These are phyloP conservation scores for Epinotia bilunana DNA, from an alignment of 2,888 invertebrate species.

Conservation along the genomic window DNA sequence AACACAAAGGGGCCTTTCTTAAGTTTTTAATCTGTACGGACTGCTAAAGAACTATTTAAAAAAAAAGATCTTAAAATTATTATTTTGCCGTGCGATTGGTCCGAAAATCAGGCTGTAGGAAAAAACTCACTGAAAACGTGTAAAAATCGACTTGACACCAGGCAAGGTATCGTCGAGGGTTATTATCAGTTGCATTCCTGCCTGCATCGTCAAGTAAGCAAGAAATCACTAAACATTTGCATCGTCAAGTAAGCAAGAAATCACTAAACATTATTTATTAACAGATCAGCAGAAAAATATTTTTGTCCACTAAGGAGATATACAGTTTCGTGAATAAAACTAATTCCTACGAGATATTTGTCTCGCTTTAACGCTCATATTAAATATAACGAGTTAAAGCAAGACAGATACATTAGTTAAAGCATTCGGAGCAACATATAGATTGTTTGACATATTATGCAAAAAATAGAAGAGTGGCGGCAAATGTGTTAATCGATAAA, in stretches of 20 bases:
- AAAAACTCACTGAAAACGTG: conserved; percentile 22
- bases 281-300: conserved; percentile 38
- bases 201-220: conserved; percentile 24
- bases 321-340: too few species aligned
- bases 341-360: not conserved
- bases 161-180: not conserved
- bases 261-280: conserved; percentile 6
- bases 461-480: too few species aligned
- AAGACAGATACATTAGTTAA: not conserved
- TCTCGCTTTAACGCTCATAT: too few species aligned
- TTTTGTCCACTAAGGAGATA: too few species aligned
- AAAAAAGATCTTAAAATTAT: too few species aligned
- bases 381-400: not conserved
- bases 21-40: too few species aligned
- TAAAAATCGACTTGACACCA: conserved; percentile 6
- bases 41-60: too few species aligned
- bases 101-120: conserved; percentile 27
- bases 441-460: not conserved
- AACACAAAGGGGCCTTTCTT: too few species aligned
- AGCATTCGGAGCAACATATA: not conserved
- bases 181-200: not conserved
- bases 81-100: conserved; percentile 15
- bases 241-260: conserved; percentile 24
- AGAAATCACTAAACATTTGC: conserved; percentile 2
- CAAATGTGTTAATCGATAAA: too few species aligned